These are phyloP conservation scores for Brachionus manjavacas DNA, from an alignment of 1,140 invertebrate species.

Conservation along the genomic window DNA sequence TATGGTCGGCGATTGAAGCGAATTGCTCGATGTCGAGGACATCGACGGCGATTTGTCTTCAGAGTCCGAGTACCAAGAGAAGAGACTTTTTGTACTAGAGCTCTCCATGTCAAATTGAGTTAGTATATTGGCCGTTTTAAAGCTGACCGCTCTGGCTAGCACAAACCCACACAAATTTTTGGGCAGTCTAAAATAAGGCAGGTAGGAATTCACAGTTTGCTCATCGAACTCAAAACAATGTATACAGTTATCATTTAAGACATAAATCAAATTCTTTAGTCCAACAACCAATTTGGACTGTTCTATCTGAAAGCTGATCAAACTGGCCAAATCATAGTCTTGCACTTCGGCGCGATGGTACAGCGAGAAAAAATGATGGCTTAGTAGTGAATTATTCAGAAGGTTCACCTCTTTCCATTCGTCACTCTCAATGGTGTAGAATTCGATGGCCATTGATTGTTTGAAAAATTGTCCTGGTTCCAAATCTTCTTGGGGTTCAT, in stretches of 20 bases:
- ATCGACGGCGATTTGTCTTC: background rate
- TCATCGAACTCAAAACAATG: constrained; percentile 37
- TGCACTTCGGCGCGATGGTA: background rate
- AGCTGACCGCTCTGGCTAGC: background rate
- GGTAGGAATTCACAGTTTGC: background rate
- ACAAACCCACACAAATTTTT: constrained; percentile 11
- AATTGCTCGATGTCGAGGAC: constrained; percentile 4
- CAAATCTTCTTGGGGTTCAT: background rate
- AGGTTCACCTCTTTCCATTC: background rate
- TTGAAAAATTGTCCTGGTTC: background rate
- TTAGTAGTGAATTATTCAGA: background rate
- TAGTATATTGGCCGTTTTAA: constrained; percentile 8
- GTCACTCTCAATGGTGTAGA: background rate
- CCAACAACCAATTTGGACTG: background rate
- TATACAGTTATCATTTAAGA: constrained; percentile 32
- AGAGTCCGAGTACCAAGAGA: background rate
- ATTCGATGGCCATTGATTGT: background rate
- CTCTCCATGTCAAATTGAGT: constrained; percentile 1
- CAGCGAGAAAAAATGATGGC: background rate
- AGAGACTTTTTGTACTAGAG: background rate
- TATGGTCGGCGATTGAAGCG: background rate
- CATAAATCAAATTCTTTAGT: constrained; percentile 7
- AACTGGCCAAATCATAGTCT: background rate
- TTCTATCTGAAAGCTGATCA: background rate
- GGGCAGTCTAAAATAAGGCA: constrained; percentile 38